These are phyloP conservation scores for Aporrectodea caliginosa DNA, from an alignment of 1,140 invertebrate species.

Conservation along the genomic window DNA sequence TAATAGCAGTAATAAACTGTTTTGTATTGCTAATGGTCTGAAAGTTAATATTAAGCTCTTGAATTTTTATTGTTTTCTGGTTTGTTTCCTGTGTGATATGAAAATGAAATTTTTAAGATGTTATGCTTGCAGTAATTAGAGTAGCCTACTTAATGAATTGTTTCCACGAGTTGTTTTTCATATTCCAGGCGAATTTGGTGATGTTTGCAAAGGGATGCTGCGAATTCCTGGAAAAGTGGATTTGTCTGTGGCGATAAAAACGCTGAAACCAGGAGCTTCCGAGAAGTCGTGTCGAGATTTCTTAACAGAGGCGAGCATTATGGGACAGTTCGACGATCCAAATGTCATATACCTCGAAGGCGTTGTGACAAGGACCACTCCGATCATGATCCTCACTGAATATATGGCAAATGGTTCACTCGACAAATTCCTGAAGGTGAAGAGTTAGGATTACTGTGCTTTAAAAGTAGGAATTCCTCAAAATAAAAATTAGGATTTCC, in stretches of 20 bases:
- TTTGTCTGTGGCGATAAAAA: constrained; percentile 91
- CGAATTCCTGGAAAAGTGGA: constrained; percentile 48
- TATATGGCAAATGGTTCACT: constrained; percentile 99
- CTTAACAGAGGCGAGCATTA: constrained; percentile 94
- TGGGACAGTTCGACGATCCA: constrained; percentile 99
- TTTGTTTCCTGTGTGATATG: too few species aligned
- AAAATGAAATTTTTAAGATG: too few species aligned
- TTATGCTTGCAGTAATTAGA: too few species aligned
- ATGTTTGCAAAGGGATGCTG: constrained; percentile 90
- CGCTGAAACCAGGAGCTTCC: constrained; percentile 89
- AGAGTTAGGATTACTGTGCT: too few species aligned
- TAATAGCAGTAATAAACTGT: too few species aligned
- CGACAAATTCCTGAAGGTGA: constrained; percentile 88
- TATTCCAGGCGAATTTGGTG: constrained; percentile 78
- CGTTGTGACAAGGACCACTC: constrained; percentile 96
- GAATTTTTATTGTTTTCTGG: too few species aligned
- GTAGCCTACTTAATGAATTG: background rate
- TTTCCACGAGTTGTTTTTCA: background rate
- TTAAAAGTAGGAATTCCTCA: too few species aligned
- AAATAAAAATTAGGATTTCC: too few species aligned
- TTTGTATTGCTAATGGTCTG: too few species aligned
- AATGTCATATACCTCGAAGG: constrained; percentile 99
- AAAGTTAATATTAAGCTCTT: too few species aligned
- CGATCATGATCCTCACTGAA: constrained; percentile 99
- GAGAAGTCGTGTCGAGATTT: constrained; percentile 96